Conservation (phyloP, 2,888 invertebrate genomes). For the Brachylomia viminalis region DNA sequence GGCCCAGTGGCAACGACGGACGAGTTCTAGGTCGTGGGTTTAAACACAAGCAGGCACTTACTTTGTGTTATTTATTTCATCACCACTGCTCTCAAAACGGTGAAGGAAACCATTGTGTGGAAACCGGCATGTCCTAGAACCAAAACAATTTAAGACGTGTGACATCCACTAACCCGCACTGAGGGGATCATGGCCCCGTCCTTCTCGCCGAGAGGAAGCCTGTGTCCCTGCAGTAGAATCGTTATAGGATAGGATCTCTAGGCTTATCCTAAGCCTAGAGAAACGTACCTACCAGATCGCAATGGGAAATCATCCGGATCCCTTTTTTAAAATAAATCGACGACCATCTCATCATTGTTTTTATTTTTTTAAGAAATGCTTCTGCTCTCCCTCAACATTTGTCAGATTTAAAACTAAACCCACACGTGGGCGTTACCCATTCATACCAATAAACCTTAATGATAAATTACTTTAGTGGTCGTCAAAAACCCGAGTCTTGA, state of each 20-base stretch:
- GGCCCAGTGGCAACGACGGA: background rate
- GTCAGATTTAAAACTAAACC: background rate
- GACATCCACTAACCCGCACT: background rate
- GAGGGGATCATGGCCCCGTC: background rate
- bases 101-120: background rate
- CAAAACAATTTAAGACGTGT: background rate
- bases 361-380: background rate
- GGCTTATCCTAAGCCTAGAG: background rate
- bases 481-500: constrained; percentile 8
- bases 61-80: background rate
- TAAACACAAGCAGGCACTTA: background rate
- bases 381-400: background rate
- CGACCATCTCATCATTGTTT: background rate
- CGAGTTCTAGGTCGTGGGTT: background rate
- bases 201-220: background rate
- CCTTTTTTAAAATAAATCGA: background rate
- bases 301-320: background rate
- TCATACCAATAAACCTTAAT: constrained; percentile 8
- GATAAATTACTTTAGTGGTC: constrained; percentile 20
- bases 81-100: background rate
- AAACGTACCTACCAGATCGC: background rate
- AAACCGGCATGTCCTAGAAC: background rate
- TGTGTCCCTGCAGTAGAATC: background rate
- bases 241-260: background rate
- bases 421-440: background rate